A percentile compares a stretch with the other conserved stretches of the same genome.
phyloP scores from a whole-genome alignment of 2,888 invertebrate species.

The Drosophila neonasuta region DNA sequence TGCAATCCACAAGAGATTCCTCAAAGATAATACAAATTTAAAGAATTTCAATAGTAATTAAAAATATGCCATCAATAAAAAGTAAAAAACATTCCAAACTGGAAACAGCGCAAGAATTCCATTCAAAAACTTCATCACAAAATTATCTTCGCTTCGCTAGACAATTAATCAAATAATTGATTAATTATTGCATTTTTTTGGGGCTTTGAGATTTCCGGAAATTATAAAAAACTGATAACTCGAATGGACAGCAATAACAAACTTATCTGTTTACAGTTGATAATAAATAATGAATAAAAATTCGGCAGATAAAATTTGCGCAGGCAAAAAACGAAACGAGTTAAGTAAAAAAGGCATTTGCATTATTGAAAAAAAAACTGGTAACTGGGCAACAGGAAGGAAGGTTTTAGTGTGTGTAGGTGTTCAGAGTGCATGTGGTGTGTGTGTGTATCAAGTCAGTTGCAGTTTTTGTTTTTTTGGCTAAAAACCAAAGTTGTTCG shows the following conservation, averaged over 20 bases:
- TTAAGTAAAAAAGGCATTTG: constrained; percentile 4
- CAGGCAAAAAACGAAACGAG: background rate
- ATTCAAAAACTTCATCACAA: background rate
- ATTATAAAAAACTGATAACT: background rate
- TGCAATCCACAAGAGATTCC: too few relatives aligned
- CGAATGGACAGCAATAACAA: background rate
- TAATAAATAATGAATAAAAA: background rate
- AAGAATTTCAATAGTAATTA: background rate
- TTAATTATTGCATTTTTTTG: background rate
- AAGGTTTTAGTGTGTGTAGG: background rate
- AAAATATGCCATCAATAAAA: background rate
- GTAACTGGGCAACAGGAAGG: constrained; percentile 8
- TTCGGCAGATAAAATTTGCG: background rate
- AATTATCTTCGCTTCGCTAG: background rate
- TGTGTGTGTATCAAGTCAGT: constrained; percentile 1
- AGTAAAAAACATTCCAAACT: too few relatives aligned
- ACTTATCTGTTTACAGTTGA: background rate
- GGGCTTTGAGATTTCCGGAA: background rate
- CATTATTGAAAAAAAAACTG: constrained; percentile 2
- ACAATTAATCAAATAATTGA: constrained; percentile 1
- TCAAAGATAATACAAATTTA: background rate
- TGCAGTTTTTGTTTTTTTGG: constrained; percentile 17
- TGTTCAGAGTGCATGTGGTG: background rate
- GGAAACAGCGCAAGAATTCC: background rate
- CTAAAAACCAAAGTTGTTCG: constrained; percentile 13